phyloP scores from a whole-genome alignment of 2,888 invertebrate genomes.

The Eupithecia insigniata region DNA sequence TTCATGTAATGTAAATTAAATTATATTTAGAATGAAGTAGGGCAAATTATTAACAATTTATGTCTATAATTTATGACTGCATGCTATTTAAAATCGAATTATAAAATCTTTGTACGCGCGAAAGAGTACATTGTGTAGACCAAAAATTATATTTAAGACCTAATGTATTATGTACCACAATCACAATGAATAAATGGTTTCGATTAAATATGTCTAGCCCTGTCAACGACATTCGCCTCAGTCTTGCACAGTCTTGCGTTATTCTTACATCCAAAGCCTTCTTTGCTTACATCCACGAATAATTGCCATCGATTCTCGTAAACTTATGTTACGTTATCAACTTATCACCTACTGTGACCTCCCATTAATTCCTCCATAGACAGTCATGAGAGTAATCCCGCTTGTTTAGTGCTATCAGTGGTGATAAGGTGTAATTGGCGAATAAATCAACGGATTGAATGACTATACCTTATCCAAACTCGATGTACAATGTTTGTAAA shows the following conservation, averaged over 20 bases:
- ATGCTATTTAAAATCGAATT: no score
- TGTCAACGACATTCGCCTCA: not conserved
- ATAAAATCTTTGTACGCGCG: no score
- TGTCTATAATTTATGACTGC: no score
- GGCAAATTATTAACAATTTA: no score
- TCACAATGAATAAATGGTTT: no score
- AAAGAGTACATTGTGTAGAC: no score
- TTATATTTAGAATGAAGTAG: no score
- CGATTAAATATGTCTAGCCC: not conserved
- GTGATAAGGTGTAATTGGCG: conserved; percentile 41
- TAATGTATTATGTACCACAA: no score
- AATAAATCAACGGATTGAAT: conserved; percentile 40
- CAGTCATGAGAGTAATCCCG: conserved; percentile 45
- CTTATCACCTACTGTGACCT: conserved; percentile 41
- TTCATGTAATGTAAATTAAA: no score
- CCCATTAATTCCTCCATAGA: conserved; percentile 48
- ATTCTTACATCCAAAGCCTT: not conserved
- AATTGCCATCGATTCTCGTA: conserved; percentile 5
- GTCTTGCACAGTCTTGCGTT: not conserved
- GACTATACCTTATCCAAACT: no score
- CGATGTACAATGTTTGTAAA: no score
- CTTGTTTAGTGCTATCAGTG: conserved; percentile 44
- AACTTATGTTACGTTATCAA: conserved; percentile 34
- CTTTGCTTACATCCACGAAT: conserved; percentile 8
- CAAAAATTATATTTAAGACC: no score